Evolutionary conservation across 2,113 vertebrate species (phyloP).

Genomic region (Falcunculus frontatus): DNA sequence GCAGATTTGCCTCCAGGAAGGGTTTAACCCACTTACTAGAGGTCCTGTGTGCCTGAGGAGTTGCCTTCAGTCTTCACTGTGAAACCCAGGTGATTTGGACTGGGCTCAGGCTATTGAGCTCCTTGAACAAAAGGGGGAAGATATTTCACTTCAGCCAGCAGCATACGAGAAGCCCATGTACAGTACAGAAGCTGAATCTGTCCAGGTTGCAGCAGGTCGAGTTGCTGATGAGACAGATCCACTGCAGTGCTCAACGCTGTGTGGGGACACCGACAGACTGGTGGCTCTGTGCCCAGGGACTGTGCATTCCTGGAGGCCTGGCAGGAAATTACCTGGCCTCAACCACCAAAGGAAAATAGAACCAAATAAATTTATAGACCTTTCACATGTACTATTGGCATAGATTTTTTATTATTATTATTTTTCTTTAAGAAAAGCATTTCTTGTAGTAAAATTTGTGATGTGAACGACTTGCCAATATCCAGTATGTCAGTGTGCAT

Average conservation of each 20-base stretch:
- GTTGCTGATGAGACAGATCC: background rate
- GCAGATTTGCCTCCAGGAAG: background rate
- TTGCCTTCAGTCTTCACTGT: background rate
- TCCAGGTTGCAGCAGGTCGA: background rate
- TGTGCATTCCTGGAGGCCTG: background rate
- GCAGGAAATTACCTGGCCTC: background rate
- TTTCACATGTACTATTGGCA: background rate
- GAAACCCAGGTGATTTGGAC: background rate
- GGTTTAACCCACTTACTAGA: background rate
- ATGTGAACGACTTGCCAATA: background rate
- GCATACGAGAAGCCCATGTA: background rate
- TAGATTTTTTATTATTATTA: background rate
- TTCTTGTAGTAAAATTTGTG: background rate
- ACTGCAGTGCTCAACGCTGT: fast-evolving
- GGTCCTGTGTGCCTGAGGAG: background rate
- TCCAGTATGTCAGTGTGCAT: fast-evolving
- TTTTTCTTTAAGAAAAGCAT: background rate
- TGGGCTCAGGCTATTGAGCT: background rate
- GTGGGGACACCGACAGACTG: fast-evolving
- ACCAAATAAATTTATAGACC: background rate
- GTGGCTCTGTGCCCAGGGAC: background rate
- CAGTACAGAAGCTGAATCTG: background rate
- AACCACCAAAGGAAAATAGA: background rate
- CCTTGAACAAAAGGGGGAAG: background rate
- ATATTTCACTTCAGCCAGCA: background rate